phyloP scores from a whole-genome alignment of 1,140 invertebrate species.

The Pogonomyrmex barbatus region DNA sequence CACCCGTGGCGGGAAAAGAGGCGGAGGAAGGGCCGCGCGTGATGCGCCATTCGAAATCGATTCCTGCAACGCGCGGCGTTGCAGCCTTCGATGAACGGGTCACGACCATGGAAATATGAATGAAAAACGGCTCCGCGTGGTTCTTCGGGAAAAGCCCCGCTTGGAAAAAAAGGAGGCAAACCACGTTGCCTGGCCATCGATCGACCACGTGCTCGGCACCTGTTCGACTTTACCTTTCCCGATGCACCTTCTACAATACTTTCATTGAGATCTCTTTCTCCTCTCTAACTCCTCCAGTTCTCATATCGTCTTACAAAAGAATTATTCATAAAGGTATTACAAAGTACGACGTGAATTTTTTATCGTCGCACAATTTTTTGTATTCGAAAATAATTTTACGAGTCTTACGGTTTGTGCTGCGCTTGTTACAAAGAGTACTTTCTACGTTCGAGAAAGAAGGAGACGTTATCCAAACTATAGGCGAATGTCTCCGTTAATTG shows the following conservation, averaged over 20 bases:
- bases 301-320: neutral
- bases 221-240: constrained; percentile 79
- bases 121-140: constrained; percentile 84
- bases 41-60: constrained; percentile 85
- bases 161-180: constrained; percentile 73
- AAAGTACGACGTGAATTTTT: neutral
- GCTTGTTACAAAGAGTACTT: neutral
- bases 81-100: constrained; percentile 80
- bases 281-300: neutral
- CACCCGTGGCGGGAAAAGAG: constrained; percentile 71
- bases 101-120: constrained; percentile 85
- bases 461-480: neutral
- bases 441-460: neutral
- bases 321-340: neutral
- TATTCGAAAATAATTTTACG: neutral
- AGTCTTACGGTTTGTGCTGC: constrained; percentile 1
- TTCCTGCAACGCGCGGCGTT: constrained; percentile 77
- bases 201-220: constrained; percentile 85
- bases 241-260: constrained; percentile 53
- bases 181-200: constrained; percentile 75
- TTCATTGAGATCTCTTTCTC: constrained; percentile 23
- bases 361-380: neutral
- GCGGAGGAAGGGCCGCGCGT: constrained; percentile 75
- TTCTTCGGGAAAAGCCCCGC: constrained; percentile 77
- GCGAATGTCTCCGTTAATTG: neutral